Evolutionary conservation across 2,797 vertebrate species (phyloP).

Genomic region (Notolepis coatsorum): DNA sequence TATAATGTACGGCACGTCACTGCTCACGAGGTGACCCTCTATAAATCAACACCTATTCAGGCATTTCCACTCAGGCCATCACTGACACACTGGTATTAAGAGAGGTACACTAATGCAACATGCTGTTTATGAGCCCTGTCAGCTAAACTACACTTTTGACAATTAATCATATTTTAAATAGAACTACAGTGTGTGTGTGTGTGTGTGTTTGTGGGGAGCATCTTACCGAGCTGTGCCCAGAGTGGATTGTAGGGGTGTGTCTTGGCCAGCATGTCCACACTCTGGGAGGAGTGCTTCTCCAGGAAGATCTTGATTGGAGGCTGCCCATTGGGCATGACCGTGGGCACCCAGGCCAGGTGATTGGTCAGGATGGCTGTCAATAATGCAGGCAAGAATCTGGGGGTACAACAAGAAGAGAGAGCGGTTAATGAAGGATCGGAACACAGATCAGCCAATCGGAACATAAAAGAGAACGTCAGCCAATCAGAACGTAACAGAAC

Average conservation of each 20-base stretch:
- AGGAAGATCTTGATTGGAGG: constrained; percentile 98
- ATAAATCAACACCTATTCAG: constrained; percentile 6
- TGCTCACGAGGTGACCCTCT: background rate
- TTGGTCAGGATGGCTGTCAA: constrained; percentile 97
- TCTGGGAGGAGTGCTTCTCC: constrained; percentile 98
- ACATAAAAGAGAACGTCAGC: background rate
- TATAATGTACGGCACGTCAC: too few relatives aligned
- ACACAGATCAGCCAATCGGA: background rate
- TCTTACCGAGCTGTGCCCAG: constrained; percentile 90
- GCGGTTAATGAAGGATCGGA: constrained; percentile 7
- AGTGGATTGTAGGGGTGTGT: constrained; percentile 98
- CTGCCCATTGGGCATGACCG: constrained; percentile 98
- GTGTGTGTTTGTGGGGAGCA: background rate
- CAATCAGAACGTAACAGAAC: too few relatives aligned
- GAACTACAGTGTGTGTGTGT: background rate
- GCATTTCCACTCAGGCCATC: background rate
- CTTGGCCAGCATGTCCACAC: constrained; percentile 98
- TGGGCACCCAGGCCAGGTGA: constrained; percentile 99
- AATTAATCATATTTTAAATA: too few relatives aligned
- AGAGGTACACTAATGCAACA: background rate
- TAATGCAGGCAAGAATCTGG: constrained; percentile 95
- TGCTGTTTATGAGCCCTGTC: background rate
- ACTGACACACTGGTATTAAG: too few relatives aligned
- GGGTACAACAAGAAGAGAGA: constrained; percentile 30
- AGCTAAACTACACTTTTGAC: background rate